A percentile compares a stretch with the other conserved stretches of the same genome.
Evolutionary conservation across 2,113 vertebrate genomes (phyloP).

Genomic region (Phasianus colchicus): DNA sequence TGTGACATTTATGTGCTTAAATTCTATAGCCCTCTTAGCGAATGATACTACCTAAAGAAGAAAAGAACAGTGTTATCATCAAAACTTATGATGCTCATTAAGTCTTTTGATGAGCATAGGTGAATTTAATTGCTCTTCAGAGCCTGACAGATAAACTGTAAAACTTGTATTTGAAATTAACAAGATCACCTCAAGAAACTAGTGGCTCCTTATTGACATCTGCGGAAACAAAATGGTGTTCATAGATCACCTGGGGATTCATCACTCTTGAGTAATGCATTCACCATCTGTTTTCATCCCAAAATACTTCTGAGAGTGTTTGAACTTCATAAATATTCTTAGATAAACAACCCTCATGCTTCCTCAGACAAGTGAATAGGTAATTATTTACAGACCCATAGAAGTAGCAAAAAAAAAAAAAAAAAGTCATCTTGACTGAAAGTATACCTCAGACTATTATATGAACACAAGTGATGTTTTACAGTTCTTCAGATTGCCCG

Average conservation of each 20-base stretch:
- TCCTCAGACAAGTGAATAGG: not conserved
- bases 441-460: not conserved
- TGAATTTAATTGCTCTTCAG: slow-evolving; percentile 59
- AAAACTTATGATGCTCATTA: slow-evolving; percentile 62
- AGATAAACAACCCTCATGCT: not conserved
- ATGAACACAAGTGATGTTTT: not conserved
- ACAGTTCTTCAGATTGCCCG: not conserved
- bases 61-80: slow-evolving; percentile 40
- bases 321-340: slow-evolving; percentile 39
- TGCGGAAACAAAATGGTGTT: slow-evolving; percentile 3
- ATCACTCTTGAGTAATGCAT: slow-evolving; percentile 14
- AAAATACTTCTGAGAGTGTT: not conserved
- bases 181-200: slow-evolving; percentile 33
- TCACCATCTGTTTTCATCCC: slow-evolving; percentile 38
- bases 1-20: slow-evolving; percentile 7
- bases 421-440: not conserved
- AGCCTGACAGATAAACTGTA: slow-evolving; percentile 44
- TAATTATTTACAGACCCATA: not conserved
- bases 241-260: slow-evolving; percentile 7
- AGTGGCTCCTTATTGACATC: not conserved
- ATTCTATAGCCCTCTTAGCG: not conserved
- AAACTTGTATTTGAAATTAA: slow-evolving; percentile 47
- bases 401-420: not conserved
- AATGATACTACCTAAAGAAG: slow-evolving; percentile 18
- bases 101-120: slow-evolving; percentile 56